Conservation (phyloP, 2,797 vertebrate genomes). For the Sebastes itinus region DNA sequence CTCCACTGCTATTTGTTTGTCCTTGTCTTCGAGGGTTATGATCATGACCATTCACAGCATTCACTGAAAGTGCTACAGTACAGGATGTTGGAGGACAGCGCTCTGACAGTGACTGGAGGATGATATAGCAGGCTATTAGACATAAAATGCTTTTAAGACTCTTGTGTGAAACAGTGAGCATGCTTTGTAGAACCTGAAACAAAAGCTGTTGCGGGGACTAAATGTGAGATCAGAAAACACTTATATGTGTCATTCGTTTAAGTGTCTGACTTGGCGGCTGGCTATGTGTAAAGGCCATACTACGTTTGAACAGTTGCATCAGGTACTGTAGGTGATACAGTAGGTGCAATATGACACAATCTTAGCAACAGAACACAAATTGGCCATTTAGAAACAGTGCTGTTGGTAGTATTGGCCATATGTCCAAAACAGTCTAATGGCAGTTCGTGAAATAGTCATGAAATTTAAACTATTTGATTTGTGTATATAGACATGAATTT, state of each 20-base stretch:
- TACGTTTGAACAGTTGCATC: background rate
- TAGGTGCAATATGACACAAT: background rate
- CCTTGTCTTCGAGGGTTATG: constrained; percentile 41
- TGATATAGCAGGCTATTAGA: constrained; percentile 25
- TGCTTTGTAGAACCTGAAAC: background rate
- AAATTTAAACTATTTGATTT: too few relatives aligned
- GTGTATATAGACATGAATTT: too few relatives aligned
- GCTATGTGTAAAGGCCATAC: background rate
- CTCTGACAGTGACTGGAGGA: background rate
- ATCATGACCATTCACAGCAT: constrained; percentile 9
- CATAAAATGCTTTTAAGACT: background rate
- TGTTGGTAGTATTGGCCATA: background rate
- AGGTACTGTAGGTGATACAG: too few relatives aligned
- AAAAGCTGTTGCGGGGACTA: background rate
- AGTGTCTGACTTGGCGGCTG: background rate
- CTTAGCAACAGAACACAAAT: background rate
- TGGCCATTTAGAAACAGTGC: background rate
- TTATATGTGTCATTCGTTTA: too few relatives aligned
- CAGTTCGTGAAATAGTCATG: too few relatives aligned
- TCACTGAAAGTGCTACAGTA: background rate
- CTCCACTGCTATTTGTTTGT: constrained; percentile 31
- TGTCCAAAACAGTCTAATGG: too few relatives aligned
- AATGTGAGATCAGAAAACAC: background rate
- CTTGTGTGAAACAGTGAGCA: background rate
- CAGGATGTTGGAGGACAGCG: constrained; percentile 12